phyloP scores from a whole-genome alignment of 2,797 vertebrate genomes.

The Chiloscyllium punctatum region DNA sequence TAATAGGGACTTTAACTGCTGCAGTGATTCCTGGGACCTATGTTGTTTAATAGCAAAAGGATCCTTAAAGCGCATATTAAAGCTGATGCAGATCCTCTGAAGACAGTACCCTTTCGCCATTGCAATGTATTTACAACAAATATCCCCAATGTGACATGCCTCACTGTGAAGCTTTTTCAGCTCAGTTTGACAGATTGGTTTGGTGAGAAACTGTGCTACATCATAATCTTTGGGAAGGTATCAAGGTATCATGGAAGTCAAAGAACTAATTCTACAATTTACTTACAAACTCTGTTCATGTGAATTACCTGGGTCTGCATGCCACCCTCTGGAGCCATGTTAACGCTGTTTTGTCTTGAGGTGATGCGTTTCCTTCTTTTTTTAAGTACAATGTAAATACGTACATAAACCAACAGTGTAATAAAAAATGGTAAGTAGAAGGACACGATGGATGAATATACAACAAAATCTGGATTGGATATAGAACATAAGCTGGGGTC shows the following conservation, averaged over 20 bases:
- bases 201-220: neutral
- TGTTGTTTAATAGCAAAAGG: neutral
- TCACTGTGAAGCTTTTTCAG: neutral
- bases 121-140: neutral
- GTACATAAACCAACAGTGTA: conserved; percentile 82
- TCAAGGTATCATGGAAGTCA: neutral
- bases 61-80: neutral
- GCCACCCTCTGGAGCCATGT: conserved; percentile 55
- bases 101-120: neutral
- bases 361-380: conserved; percentile 76
- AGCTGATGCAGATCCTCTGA: neutral
- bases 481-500: conserved; percentile 84
- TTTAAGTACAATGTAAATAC: conserved; percentile 84
- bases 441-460: conserved; percentile 91
- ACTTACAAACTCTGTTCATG: neutral
- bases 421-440: conserved; percentile 89
- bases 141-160: neutral
- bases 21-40: neutral
- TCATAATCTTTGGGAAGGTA: neutral
- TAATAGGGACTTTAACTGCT: neutral
- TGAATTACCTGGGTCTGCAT: conserved; percentile 5
- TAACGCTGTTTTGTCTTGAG: conserved; percentile 72
- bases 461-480: conserved; percentile 86
- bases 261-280: neutral
- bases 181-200: neutral